Percentiles rank a stretch among this genome's conserved stretches.
phyloP scores from a whole-genome alignment of 1,140 invertebrate species.

The Sinella curviseta region DNA sequence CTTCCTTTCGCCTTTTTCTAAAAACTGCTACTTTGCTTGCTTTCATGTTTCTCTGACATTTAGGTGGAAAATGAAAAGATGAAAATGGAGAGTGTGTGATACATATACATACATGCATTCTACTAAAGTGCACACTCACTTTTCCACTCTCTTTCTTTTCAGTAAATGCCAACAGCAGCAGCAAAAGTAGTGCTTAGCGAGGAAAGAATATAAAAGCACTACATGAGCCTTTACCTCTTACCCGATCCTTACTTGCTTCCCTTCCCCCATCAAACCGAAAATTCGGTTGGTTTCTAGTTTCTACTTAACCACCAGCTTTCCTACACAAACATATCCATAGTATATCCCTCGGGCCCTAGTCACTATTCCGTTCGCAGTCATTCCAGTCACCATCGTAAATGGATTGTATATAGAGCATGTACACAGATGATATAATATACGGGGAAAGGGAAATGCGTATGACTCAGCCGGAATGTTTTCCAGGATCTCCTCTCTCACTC shows the following conservation, averaged over 20 bases:
- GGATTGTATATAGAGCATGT: background rate
- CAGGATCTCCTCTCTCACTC: background rate
- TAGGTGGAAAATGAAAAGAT: background rate
- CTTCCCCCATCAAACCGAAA: slow-evolving; percentile 15
- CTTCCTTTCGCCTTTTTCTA: background rate
- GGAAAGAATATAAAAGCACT: background rate
- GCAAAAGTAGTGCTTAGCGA: background rate
- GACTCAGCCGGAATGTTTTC: slow-evolving; percentile 13
- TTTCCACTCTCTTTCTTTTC: background rate
- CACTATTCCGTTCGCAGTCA: background rate
- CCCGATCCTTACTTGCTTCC: background rate
- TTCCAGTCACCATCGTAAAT: background rate
- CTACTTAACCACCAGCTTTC: background rate
- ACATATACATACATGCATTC: background rate
- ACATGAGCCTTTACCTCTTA: background rate
- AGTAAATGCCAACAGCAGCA: slow-evolving; percentile 12
- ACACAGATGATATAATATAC: too few species aligned
- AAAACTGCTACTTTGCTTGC: background rate
- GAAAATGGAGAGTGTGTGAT: background rate
- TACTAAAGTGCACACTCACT: background rate
- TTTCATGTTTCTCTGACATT: slow-evolving; percentile 21
- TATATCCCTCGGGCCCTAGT: slow-evolving; percentile 21
- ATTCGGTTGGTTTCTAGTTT: background rate
- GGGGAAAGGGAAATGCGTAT: background rate
- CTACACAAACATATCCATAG: background rate